Conservation (phyloP, 2,888 invertebrate genomes). For the Cephus sareptanus region DNA sequence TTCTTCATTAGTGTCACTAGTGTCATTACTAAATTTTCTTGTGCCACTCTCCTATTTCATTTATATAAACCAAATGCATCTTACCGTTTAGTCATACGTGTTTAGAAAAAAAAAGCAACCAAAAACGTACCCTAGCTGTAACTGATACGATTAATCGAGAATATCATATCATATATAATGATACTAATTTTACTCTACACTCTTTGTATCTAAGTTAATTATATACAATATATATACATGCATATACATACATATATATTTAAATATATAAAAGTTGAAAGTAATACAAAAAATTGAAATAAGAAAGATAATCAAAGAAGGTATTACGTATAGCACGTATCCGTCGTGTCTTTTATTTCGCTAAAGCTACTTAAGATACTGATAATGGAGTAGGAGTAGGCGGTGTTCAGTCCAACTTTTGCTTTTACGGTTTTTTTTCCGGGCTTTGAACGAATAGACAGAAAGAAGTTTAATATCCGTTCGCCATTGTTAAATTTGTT, state of each 20-base stretch:
- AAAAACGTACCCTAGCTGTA: slow-evolving; percentile 6
- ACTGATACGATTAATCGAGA: slow-evolving; percentile 20
- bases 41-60: not conserved
- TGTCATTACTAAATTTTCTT: not conserved
- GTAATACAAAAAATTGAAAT: not conserved
- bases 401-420: not conserved
- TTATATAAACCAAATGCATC: not conserved
- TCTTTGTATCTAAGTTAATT: slow-evolving; percentile 46
- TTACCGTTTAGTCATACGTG: slow-evolving; percentile 3
- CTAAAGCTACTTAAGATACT: not conserved
- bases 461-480: not conserved
- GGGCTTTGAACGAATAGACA: not conserved
- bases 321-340: not conserved
- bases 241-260: slow-evolving; percentile 17
- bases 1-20: not conserved
- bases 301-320: not conserved
- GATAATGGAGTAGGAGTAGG: not conserved
- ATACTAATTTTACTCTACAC: slow-evolving; percentile 44
- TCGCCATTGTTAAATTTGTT: not conserved
- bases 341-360: not conserved
- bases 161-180: slow-evolving; percentile 27
- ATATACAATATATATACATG: slow-evolving; percentile 25
- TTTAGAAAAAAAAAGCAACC: not conserved
- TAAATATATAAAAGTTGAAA: slow-evolving; percentile 13
- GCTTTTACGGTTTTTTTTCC: not conserved